Conservation (phyloP, 1,140 invertebrate species). For the Meteorus sp. region DNA sequence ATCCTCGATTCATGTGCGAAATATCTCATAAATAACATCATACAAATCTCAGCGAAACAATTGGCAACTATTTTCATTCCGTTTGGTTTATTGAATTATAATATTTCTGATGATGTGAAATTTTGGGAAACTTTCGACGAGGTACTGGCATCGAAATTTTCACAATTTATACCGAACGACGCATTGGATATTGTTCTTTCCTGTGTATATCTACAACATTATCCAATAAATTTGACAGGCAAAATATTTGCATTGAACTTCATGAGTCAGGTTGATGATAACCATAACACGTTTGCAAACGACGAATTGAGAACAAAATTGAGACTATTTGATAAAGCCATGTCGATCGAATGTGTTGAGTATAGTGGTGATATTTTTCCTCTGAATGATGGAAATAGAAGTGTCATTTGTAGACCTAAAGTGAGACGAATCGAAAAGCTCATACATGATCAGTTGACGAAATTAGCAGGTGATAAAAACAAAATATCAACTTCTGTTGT, state of each 20-base stretch:
- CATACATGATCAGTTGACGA: constrained; percentile 54
- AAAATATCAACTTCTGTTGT: constrained; percentile 58
- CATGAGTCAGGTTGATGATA: constrained; percentile 62
- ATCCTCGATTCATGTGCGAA: constrained; percentile 64
- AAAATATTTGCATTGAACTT: constrained; percentile 68
- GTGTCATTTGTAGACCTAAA: constrained; percentile 44
- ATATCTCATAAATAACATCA: constrained; percentile 63
- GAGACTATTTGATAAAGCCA: constrained; percentile 66
- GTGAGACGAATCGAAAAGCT: constrained; percentile 51
- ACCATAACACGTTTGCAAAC: constrained; percentile 38
- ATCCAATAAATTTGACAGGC: constrained; percentile 66
- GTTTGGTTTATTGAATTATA: constrained; percentile 67
- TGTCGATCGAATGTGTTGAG: constrained; percentile 66
- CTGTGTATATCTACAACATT: constrained; percentile 67
- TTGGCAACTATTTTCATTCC: constrained; percentile 64
- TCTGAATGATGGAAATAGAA: constrained; percentile 53
- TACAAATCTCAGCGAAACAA: constrained; percentile 58
- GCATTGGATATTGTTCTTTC: constrained; percentile 66
- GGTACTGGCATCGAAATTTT: constrained; percentile 63
- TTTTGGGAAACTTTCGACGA: constrained; percentile 68
- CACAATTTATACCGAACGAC: constrained; percentile 64
- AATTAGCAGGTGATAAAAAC: constrained; percentile 51
- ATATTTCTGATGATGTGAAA: constrained; percentile 57
- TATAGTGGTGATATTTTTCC: constrained; percentile 64
- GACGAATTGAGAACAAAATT: constrained; percentile 58